These are phyloP conservation scores for Apoda limacodes DNA, from an alignment of 2,888 invertebrate genomes.

Conservation along the genomic window DNA sequence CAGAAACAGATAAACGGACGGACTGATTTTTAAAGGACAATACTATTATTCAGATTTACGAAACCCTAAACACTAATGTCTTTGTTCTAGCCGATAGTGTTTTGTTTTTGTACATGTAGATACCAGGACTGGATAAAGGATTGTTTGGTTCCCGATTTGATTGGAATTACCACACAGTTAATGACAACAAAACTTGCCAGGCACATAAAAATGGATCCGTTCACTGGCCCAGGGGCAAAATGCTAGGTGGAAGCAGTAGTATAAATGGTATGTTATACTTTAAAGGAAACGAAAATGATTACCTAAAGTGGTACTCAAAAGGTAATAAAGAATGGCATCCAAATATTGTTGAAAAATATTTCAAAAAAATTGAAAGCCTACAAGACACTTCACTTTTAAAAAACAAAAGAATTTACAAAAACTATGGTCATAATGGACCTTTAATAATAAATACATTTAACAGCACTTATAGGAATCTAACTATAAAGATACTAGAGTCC, in stretches of 20 bases:
- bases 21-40: too few species aligned
- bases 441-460: slow-evolving; percentile 53
- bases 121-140: slow-evolving; percentile 24
- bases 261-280: slow-evolving; percentile 67
- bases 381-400: slow-evolving; percentile 28
- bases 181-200: slow-evolving; percentile 75
- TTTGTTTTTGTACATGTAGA: too few species aligned
- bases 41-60: too few species aligned
- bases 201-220: slow-evolving; percentile 52
- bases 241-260: slow-evolving; percentile 64
- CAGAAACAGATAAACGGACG: too few species aligned
- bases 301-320: slow-evolving; percentile 48
- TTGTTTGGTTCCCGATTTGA: slow-evolving; percentile 65
- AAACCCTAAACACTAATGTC: too few species aligned
- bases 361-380: slow-evolving; percentile 43
- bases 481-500: too few species aligned
- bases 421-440: slow-evolving; percentile 53
- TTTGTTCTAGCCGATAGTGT: too few species aligned
- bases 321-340: slow-evolving; percentile 60
- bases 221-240: slow-evolving; percentile 69
- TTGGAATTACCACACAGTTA: slow-evolving; percentile 82
- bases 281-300: slow-evolving; percentile 55
- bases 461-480: slow-evolving; percentile 41
- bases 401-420: slow-evolving; percentile 22
- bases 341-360: slow-evolving; percentile 37